Conservation (phyloP, 1,140 invertebrate species). For the Eurosta solidaginis region DNA sequence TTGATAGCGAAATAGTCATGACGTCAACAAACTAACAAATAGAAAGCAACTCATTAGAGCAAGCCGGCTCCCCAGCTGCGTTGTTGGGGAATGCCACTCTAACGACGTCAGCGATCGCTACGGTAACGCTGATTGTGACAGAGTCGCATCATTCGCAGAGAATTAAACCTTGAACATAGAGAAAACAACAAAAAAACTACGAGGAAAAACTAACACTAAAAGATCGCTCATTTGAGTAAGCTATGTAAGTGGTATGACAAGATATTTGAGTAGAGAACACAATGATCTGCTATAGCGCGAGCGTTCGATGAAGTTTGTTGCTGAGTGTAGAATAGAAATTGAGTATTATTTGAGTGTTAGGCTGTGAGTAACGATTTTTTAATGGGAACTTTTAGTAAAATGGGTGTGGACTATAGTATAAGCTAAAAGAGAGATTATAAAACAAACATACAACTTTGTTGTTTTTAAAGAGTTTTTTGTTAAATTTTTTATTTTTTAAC, state of each 20-base stretch:
- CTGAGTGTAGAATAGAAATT: no score
- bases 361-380: no score
- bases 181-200: background rate
- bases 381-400: no score
- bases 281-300: background rate
- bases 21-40: background rate
- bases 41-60: background rate
- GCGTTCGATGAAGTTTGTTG: no score
- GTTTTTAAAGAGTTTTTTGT: no score
- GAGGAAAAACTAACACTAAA: background rate
- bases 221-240: background rate
- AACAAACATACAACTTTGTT: no score
- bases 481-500: no score
- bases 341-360: no score
- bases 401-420: no score
- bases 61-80: background rate
- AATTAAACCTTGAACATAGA: constrained; percentile 19
- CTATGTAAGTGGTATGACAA: no score
- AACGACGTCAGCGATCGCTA: background rate
- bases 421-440: no score
- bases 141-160: background rate
- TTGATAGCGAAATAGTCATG: background rate
- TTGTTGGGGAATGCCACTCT: background rate
- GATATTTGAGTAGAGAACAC: background rate
- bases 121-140: background rate